Evolutionary conservation across 2,797 vertebrate genomes (phyloP).

Genomic region (Crenuchus spilurus): DNA sequence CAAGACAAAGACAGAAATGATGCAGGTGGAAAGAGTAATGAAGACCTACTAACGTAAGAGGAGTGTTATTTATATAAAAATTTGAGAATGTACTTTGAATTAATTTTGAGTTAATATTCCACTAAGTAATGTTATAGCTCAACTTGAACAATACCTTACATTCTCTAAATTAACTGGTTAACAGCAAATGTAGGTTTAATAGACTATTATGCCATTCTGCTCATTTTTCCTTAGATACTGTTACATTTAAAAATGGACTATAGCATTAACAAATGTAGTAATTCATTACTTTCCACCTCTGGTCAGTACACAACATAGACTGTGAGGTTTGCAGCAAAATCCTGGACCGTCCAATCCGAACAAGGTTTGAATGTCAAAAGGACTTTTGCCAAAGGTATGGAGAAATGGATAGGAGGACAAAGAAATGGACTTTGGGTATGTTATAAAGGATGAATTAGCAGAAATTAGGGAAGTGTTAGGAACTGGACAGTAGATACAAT

Average conservation of each 20-base stretch:
- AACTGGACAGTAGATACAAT: not conserved
- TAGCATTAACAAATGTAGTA: not conserved
- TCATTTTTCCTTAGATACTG: no score
- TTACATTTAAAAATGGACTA: constrained; percentile 58
- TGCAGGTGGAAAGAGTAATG: constrained; percentile 61
- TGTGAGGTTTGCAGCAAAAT: constrained; percentile 30
- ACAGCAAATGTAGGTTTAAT: no score
- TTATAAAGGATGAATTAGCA: constrained; percentile 21
- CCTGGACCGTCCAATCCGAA: constrained; percentile 15
- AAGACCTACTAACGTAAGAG: not conserved
- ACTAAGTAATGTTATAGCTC: no score
- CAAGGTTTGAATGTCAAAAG: constrained; percentile 20
- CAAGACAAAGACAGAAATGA: constrained; percentile 52
- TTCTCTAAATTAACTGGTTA: no score
- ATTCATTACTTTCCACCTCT: constrained; percentile 27
- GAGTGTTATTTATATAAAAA: no score
- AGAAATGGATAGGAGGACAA: constrained; percentile 8
- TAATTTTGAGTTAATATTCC: no score
- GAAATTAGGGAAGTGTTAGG: constrained; percentile 10
- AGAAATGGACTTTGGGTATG: not conserved
- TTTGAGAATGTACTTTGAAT: no score
- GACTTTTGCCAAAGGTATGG: constrained; percentile 25
- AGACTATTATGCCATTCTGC: no score
- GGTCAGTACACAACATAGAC: constrained; percentile 52
- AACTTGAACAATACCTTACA: no score